These are phyloP conservation scores for Platyscapa corneri DNA, from an alignment of 1,140 invertebrate genomes.

Conservation along the genomic window DNA sequence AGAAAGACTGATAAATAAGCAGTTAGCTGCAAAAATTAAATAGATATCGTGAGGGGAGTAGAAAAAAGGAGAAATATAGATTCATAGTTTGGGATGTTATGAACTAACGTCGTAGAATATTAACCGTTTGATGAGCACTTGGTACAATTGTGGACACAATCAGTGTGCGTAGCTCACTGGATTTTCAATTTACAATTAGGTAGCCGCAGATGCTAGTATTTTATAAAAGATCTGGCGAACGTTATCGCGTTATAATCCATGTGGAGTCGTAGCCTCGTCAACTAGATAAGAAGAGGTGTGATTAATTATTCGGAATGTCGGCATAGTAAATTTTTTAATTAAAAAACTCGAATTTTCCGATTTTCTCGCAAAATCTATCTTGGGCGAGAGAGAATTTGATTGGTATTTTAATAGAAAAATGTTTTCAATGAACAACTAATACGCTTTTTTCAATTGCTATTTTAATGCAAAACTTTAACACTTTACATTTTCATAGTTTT, in stretches of 20 bases:
- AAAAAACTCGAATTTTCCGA: slow-evolving; percentile 35
- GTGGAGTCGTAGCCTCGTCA: not conserved
- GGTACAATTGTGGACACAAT: not conserved
- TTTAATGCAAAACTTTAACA: not conserved
- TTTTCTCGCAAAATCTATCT: not conserved
- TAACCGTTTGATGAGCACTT: not conserved
- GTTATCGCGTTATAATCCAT: not conserved
- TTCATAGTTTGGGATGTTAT: not conserved
- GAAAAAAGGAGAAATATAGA: not conserved
- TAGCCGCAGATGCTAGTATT: not conserved
- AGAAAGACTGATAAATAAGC: not conserved
- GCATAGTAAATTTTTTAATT: slow-evolving; percentile 38
- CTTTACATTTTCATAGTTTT: not conserved
- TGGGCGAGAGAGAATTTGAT: not conserved
- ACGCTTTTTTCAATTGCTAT: not conserved
- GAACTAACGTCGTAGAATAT: not conserved
- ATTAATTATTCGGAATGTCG: slow-evolving; percentile 29
- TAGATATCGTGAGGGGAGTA: not conserved
- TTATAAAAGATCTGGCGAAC: not conserved
- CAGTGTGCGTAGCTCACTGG: not conserved
- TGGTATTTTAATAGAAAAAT: slow-evolving; percentile 29
- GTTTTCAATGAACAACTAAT: not conserved
- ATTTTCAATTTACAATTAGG: slow-evolving; percentile 20
- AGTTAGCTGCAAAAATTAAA: not conserved
- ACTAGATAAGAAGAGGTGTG: slow-evolving; percentile 1